Percentiles rank a stretch among this genome's conserved stretches.
These are phyloP conservation scores for Nemotelus pantherinus DNA, from an alignment of 2,888 invertebrate genomes.

Conservation along the genomic window DNA sequence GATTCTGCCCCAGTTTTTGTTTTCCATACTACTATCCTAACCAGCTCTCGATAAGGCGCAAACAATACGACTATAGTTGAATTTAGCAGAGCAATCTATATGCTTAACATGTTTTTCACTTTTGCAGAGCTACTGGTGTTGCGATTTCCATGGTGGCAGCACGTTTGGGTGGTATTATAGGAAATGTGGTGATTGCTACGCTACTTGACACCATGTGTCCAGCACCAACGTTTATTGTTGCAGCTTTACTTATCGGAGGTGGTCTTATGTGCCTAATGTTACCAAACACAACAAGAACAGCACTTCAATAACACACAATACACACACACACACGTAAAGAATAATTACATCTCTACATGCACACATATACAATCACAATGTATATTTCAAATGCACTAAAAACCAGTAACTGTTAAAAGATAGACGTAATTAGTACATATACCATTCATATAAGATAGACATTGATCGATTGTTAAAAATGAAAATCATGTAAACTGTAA, in stretches of 20 bases:
- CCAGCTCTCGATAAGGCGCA: background rate
- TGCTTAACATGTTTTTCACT: slow-evolving; percentile 37
- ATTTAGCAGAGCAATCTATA: background rate
- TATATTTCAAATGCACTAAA: background rate
- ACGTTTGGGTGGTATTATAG: slow-evolving; percentile 85
- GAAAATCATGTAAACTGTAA: background rate
- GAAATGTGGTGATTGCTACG: slow-evolving; percentile 81
- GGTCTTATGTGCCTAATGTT: slow-evolving; percentile 87
- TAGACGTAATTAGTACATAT: background rate
- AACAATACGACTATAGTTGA: background rate
- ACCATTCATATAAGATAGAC: slow-evolving; percentile 24
- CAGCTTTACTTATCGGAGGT: slow-evolving; percentile 84
- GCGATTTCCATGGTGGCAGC: slow-evolving; percentile 92
- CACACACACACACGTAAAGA: background rate
- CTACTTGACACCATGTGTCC: slow-evolving; percentile 89
- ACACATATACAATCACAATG: too few relatives aligned
- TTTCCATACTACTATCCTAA: too few relatives aligned
- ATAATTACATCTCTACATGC: too few relatives aligned
- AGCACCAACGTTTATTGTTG: slow-evolving; percentile 91
- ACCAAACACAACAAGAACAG: slow-evolving; percentile 89
- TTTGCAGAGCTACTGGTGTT: slow-evolving; percentile 84
- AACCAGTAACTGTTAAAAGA: slow-evolving; percentile 8
- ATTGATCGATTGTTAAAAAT: slow-evolving; percentile 25
- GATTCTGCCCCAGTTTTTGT: too few relatives aligned
- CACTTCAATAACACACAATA: slow-evolving; percentile 62